Conservation (phyloP, 2,888 invertebrate species). For the Autographa pulchrina region DNA sequence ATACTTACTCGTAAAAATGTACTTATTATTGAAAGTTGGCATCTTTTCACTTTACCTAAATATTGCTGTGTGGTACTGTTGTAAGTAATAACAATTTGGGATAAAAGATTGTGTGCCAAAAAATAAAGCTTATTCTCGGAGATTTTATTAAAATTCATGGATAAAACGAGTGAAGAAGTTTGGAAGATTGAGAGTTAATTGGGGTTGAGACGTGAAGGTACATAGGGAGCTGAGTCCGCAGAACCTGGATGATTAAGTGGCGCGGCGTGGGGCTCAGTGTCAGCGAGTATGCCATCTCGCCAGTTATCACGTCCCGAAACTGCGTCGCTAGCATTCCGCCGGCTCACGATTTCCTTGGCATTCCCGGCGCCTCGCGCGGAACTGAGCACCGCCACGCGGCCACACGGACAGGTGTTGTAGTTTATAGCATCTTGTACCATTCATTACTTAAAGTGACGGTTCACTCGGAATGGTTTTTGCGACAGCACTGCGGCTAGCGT, state of each 20-base stretch:
- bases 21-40: conserved; percentile 77
- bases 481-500: conserved; percentile 54
- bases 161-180: conserved; percentile 52
- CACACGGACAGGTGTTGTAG: conserved; percentile 54
- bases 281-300: conserved; percentile 70
- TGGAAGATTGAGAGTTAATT: conserved; percentile 65
- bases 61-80: conserved; percentile 69
- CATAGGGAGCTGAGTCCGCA: conserved; percentile 67
- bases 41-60: conserved; percentile 76
- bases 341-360: conserved; percentile 51
- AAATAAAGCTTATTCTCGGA: conserved; percentile 57
- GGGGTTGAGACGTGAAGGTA: conserved; percentile 65
- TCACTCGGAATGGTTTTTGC: conserved; percentile 64
- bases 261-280: conserved; percentile 57
- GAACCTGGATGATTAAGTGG: conserved; percentile 67
- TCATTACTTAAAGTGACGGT: conserved; percentile 70
- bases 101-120: conserved; percentile 67
- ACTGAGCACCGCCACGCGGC: conserved; percentile 26
- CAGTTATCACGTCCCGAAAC: conserved; percentile 62
- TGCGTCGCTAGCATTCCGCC: conserved; percentile 58
- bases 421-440: conserved; percentile 65
- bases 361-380: conserved; percentile 32
- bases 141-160: conserved; percentile 61
- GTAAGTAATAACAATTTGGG: conserved; percentile 70
- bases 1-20: conserved; percentile 61